These are phyloP conservation scores for Tarsius wallacei DNA, from an alignment of 2,797 vertebrate species.

Conservation along the genomic window DNA sequence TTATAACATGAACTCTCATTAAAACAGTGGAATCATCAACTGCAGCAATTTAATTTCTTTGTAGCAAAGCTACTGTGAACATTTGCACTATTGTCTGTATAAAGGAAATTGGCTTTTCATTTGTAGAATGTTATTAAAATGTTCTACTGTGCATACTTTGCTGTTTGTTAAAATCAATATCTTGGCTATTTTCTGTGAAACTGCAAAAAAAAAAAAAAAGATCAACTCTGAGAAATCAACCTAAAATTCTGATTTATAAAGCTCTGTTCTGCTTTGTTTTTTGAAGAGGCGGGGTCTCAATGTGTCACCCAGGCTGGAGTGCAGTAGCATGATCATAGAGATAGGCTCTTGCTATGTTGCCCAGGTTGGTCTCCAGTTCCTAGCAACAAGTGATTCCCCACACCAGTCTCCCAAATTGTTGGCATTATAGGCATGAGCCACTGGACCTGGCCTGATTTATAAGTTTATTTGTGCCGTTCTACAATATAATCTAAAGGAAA, in stretches of 20 bases:
- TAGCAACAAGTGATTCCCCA: too few species aligned
- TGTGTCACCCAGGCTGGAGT: too few species aligned
- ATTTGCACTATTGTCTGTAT: constrained; percentile 57
- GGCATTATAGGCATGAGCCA: too few species aligned
- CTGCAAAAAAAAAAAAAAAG: constrained; percentile 46
- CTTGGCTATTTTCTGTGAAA: constrained; percentile 49
- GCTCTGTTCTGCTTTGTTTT: too few species aligned
- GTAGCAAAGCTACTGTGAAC: constrained; percentile 67
- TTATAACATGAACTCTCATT: constrained; percentile 78
- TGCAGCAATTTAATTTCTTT: constrained; percentile 72
- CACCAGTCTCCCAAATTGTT: too few species aligned
- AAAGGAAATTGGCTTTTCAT: constrained; percentile 81
- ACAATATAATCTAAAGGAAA: constrained; percentile 69
- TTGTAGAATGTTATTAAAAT: constrained; percentile 76
- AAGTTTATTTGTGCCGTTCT: constrained; percentile 59
- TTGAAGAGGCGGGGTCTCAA: too few species aligned
- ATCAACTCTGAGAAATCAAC: constrained; percentile 66
- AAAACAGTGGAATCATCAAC: constrained; percentile 65
- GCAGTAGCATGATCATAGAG: too few species aligned
- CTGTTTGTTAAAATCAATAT: constrained; percentile 67
- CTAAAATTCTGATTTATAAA: constrained; percentile 66
- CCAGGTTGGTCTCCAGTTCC: too few species aligned
- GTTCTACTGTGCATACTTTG: constrained; percentile 55
- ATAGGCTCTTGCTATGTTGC: too few species aligned
- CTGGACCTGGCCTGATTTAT: constrained; percentile 18